Evolutionary conservation across 2,888 invertebrate species (phyloP), one percentile per base, ranked within the genome.

Genomic region (Erpobdella octoculata): DNA sequence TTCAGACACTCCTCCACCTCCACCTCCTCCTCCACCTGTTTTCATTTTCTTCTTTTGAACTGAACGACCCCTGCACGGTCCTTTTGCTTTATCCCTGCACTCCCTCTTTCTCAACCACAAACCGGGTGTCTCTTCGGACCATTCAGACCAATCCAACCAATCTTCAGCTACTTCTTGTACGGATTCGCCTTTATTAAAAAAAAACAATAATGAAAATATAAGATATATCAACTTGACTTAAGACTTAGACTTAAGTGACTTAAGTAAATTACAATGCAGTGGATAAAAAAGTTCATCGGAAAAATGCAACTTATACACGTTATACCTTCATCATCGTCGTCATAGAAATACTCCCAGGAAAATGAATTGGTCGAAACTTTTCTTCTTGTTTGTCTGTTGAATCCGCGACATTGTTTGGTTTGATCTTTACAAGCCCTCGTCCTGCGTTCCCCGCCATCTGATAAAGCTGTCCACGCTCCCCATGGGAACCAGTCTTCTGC

Each of bases 101-200:
- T 8, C 8, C 31, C 62, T 62, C 28, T 62, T 62, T 35, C 62
- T 62, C 31, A 62, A 28, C 62, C 62, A 62, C n/a, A n/a, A n/a
- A 35, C 33, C 62, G 15, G 31, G 33, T 8, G 31, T 35, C 21
- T 53, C 53, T 35, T 62, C 33, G n/a, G n/a, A n/a, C 62, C 62
- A 62, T n/a, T 33, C 8, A 35, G 28, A n/a, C 62, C 62, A 62
- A 62, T 31, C 33, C n/a, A 33, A 5, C 62, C 62, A 62, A 31
- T 62, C 62, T 62, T 62, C 62, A 33, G 62, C 31, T 4, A 62
- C 62, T 35, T 62, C 62, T 18, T 5, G 31, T 6, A 62, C 62
- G n/a, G n/a, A n/a, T n/a, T n/a, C n/a, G n/a, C n/a, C n/a, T n/a
- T n/a, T n/a, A n/a, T n/a, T n/a, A n/a, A n/a, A n/a, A n/a, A n/a